phyloP scores from a whole-genome alignment of 2,797 vertebrate species.

The Huso huso region DNA sequence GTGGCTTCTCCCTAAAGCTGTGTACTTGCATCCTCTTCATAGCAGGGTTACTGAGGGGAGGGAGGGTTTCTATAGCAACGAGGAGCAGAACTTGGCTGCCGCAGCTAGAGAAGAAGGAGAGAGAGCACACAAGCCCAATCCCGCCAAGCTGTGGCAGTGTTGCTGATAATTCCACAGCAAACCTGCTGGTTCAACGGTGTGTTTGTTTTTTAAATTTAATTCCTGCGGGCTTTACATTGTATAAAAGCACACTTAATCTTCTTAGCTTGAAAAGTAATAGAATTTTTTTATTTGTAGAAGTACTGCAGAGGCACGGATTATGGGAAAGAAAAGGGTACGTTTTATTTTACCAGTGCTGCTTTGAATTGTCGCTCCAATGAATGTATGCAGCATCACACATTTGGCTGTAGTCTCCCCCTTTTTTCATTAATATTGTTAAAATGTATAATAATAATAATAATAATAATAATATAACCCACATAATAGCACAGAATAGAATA shows the following conservation, averaged over 20 bases:
- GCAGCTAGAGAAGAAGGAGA: conserved; percentile 15
- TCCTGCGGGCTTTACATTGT: neutral
- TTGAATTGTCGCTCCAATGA: no score
- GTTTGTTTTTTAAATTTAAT: neutral
- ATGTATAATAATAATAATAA: neutral
- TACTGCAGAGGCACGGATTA: neutral
- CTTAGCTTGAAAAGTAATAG: neutral
- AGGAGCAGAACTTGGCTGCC: conserved; percentile 24
- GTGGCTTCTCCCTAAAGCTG: conserved; percentile 32
- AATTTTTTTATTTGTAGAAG: neutral
- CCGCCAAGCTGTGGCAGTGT: neutral
- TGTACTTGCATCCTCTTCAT: conserved; percentile 40
- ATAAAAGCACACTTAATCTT: neutral
- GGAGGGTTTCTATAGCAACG: conserved; percentile 39
- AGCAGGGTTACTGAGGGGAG: conserved; percentile 42
- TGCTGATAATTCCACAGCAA: neutral
- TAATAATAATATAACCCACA: neutral
- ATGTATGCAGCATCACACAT: no score
- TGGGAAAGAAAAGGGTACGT: neutral
- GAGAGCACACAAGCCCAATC: conserved; percentile 27
- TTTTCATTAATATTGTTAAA: no score
- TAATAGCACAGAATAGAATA: neutral
- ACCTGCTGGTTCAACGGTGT: neutral
- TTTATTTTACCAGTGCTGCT: neutral
- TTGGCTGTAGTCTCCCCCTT: no score